Percentiles rank a stretch among this genome's conserved stretches.
These are phyloP conservation scores for Labia minor DNA, from an alignment of 2,888 invertebrate genomes.

Conservation along the genomic window DNA sequence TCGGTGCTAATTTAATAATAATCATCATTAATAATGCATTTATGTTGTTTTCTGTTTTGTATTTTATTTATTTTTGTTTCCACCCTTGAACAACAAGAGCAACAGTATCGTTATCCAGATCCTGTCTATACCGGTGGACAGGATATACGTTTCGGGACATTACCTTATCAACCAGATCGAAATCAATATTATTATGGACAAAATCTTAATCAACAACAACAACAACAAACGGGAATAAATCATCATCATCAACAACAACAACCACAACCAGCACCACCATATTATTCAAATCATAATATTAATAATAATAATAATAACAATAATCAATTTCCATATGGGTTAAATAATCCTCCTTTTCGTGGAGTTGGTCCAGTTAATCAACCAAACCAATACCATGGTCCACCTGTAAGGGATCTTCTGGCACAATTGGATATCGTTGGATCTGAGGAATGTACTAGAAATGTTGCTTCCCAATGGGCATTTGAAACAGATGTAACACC, in stretches of 20 bases:
- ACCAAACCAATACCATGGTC: constrained; percentile 19
- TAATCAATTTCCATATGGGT: background rate
- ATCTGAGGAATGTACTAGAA: constrained; percentile 69
- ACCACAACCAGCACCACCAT: constrained; percentile 3
- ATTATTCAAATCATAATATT: background rate
- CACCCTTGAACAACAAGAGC: background rate
- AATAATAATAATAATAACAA: background rate
- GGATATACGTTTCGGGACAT: background rate
- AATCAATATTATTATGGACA: background rate
- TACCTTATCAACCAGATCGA: background rate
- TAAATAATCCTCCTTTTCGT: too few species aligned
- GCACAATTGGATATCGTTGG: constrained; percentile 63
- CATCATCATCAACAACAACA: background rate
- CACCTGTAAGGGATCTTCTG: constrained; percentile 39
- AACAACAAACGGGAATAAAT: background rate
- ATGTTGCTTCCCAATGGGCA: constrained; percentile 81
- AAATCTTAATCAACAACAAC: background rate
- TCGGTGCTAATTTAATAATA: too few species aligned
- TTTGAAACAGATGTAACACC: constrained; percentile 81
- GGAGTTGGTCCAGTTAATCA: too few species aligned
- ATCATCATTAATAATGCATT: too few species aligned
- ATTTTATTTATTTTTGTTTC: background rate
- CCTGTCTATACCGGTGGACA: background rate
- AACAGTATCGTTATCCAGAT: background rate
- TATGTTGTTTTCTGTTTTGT: too few species aligned